Evolutionary conservation across 2,113 vertebrate genomes (phyloP), one percentile per base, ranked within the genome.

Genomic region (Tringa solitaria): DNA sequence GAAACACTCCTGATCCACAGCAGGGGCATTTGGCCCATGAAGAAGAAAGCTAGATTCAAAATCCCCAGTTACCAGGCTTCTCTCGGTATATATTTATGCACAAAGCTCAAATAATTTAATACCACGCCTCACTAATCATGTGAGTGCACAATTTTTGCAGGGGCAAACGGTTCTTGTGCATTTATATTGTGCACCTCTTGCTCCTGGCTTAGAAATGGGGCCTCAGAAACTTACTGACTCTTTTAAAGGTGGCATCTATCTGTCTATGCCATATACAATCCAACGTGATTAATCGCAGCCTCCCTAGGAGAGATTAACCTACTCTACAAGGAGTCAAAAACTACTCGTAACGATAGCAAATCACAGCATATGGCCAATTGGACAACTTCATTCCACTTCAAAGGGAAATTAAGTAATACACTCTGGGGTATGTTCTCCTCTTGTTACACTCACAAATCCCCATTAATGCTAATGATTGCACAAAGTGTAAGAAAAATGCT

Each of bases 41-140:
- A 39, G 54, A 91, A 82, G 27, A 69, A 84, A 94, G 75, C 79
- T 35, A 41, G 0, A 63, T 59, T 72, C 83, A 33, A 86, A 95
- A 81, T 37, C 86, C 30, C 48, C 76, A 45, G 84, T 61, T 70
- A 73, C 16, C 7, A 72, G 61, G 41, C 59, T 95, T 91, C 67
- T 95, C 81, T 76, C 4, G 1, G 65, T 87, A 95, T 91, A 91
- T 89, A 97, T 87, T 91, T 93, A 95, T 77, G 95, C 89, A 95
- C 84, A 73, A 84, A 95, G 91, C 90, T 94, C 94, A 72, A 95
- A 93, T 95, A 95, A 96, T 96, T 96, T 94, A 95, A 97, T 94
- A 87, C 81, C 77, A 95, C 2, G 67, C 84, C 93, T 97, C 95
- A 76, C 94, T 91, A 91, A 87, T 91, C 86, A 95, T 69, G 77